Base-by-base conservation (phyloP, 2,113 vertebrate species). In the Ascaphus truei region DNA sequence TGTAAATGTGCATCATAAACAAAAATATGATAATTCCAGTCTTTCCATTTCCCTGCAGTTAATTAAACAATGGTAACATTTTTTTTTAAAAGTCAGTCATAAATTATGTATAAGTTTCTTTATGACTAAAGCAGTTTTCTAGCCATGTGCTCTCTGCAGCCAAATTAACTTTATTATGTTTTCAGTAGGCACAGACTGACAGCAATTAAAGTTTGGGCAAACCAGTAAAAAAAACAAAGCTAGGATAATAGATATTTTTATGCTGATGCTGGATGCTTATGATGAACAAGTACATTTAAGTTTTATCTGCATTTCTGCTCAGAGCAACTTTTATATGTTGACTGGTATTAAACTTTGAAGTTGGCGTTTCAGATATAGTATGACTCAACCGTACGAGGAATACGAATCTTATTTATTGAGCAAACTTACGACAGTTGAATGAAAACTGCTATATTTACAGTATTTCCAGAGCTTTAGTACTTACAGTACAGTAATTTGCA, bases 61-160 rank as follows among this genome's bases (percentile, higher is more conserved):
- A 55, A 25, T 41, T 41, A n/a, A 66, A 66, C 29, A 9, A 2
- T 9, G 7, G 7, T 34, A 34, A 9, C 33, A 34, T 20, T 25
- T 53, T 26, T 66, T 65, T 45, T 43, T 66, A 18, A 15, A 52
- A 53, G 33, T 10, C 3, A 64, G 62, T 62, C 60, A 64, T 37
- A 52, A 39, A 56, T 31, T 43, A 13, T 66, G 63, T 37, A 52
- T 30, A 51, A 53, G 34, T 63, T 63, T 23, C 55, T 66, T 66
- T 41, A 66, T 66, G 37, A 55, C 22, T 20, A 7, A 55, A 55
- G 36, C 62, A 66, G 34, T 39, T 55, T 29, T 41, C 22, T 20
- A 55, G 33, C 47, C 50, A 66, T 48, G 50, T 66, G 62, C 62
- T n/a, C 26, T 66, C 18, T 39, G 6, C 50, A 53, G 23, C 26